Conservation (phyloP, 1,140 invertebrate genomes). For the Drosophila trapezifrons region DNA sequence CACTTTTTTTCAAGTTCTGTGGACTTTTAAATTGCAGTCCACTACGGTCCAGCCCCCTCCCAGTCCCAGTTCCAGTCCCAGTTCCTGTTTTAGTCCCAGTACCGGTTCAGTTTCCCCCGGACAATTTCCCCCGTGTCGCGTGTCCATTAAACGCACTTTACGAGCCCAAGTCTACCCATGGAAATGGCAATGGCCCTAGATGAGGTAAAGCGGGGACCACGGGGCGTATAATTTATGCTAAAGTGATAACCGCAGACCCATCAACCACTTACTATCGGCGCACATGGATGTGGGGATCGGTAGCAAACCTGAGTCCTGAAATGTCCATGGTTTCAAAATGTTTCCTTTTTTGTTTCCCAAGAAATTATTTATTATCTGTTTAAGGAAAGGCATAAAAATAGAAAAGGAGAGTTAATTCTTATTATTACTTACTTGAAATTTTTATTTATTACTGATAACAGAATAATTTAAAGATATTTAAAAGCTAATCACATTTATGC, state of each 20-base stretch:
- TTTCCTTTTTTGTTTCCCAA: neutral
- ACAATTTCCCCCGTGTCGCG: constrained; percentile 23
- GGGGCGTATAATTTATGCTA: constrained; percentile 54
- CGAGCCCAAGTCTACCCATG: constrained; percentile 22
- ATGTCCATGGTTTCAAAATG: neutral
- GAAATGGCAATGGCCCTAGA: neutral
- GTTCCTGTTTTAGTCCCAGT: neutral
- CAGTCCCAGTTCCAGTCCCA: neutral
- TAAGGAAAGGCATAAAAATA: too few species aligned
- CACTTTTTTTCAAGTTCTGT: constrained; percentile 15
- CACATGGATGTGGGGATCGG: constrained; percentile 10
- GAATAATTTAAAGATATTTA: too few species aligned
- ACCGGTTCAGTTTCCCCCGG: neutral
- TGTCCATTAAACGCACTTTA: constrained; percentile 59
- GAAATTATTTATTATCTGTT: too few species aligned
- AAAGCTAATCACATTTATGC: too few species aligned
- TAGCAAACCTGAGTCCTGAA: neutral
- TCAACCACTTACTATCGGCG: constrained; percentile 37
- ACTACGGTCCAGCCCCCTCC: neutral
- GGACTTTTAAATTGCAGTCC: constrained; percentile 38
- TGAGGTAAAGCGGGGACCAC: neutral
- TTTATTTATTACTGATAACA: too few species aligned
- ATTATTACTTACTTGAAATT: too few species aligned
- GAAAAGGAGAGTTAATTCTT: too few species aligned
- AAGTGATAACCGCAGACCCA: constrained; percentile 47